These are phyloP conservation scores for Dendroctonus ponderosae DNA, from an alignment of 1,140 invertebrate genomes.

Conservation along the genomic window DNA sequence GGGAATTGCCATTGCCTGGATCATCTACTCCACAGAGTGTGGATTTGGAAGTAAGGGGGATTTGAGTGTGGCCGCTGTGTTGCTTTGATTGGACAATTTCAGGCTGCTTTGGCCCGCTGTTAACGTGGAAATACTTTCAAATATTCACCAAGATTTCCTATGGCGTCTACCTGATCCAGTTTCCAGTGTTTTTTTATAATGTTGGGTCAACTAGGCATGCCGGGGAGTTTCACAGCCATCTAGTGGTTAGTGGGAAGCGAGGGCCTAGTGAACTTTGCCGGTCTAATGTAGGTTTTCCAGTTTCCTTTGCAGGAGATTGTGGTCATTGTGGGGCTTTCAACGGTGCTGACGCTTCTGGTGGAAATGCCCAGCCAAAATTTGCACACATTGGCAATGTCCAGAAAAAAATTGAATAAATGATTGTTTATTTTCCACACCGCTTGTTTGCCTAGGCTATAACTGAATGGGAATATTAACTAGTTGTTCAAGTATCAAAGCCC, in stretches of 20 bases:
- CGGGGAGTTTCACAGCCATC: slow-evolving; percentile 49
- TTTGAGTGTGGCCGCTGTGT: background rate
- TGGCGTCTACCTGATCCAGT: slow-evolving; percentile 58
- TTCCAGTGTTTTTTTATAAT: slow-evolving; percentile 61
- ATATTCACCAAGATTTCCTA: slow-evolving; percentile 54
- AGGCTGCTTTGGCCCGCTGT: slow-evolving; percentile 51
- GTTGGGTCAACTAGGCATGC: slow-evolving; percentile 54
- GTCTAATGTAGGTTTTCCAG: slow-evolving; percentile 39
- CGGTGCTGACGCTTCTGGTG: slow-evolving; percentile 41
- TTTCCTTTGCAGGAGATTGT: slow-evolving; percentile 39
- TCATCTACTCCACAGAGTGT: slow-evolving; percentile 33
- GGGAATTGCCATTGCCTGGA: slow-evolving; percentile 31
- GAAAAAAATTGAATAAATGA: slow-evolving; percentile 2
- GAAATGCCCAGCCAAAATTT: slow-evolving; percentile 48
- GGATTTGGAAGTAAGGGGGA: slow-evolving; percentile 32
- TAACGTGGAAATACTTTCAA: slow-evolving; percentile 53
- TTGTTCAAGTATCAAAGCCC: slow-evolving; percentile 3
- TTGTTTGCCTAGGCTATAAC: too few relatives aligned
- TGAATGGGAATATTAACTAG: too few relatives aligned
- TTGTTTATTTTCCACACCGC: background rate
- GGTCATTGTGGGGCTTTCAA: slow-evolving; percentile 39
- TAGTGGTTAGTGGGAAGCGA: slow-evolving; percentile 47
- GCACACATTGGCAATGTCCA: slow-evolving; percentile 27
- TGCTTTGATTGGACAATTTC: slow-evolving; percentile 35
- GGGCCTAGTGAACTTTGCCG: slow-evolving; percentile 11